A percentile compares a stretch with the other conserved stretches of the same genome.
Conservation (phyloP, 2,888 invertebrate genomes). For the Drosophila infuscata region DNA sequence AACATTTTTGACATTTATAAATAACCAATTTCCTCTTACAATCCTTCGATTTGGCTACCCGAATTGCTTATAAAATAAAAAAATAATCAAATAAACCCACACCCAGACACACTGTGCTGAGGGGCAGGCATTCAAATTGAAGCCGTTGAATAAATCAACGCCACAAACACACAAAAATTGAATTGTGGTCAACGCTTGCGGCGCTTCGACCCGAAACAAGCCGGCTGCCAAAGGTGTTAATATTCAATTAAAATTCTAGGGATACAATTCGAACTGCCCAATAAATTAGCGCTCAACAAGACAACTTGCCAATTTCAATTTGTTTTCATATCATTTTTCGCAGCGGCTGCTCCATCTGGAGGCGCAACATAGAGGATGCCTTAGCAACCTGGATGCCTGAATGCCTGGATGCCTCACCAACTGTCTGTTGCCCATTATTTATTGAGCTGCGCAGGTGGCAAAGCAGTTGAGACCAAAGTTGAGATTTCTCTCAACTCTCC, state of each 20-base stretch:
- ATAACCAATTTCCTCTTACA: conserved; percentile 76
- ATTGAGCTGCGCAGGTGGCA: conserved; percentile 78
- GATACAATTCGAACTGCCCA: conserved; percentile 67
- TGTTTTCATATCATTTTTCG: conserved; percentile 78
- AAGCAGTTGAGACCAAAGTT: conserved; percentile 15
- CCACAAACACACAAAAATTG: conserved; percentile 82
- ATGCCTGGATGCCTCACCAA: background rate
- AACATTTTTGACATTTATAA: conserved; percentile 67
- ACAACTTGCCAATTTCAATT: conserved; percentile 82
- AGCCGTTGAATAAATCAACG: conserved; percentile 80
- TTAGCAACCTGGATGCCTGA: background rate
- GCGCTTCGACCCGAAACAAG: conserved; percentile 59
- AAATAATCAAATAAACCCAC: conserved; percentile 58
- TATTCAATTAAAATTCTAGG: conserved; percentile 85
- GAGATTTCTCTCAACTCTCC: conserved; percentile 8
- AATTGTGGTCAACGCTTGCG: conserved; percentile 72
- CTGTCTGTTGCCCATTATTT: conserved; percentile 59
- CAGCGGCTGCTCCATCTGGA: conserved; percentile 5
- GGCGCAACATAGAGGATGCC: conserved; percentile 1
- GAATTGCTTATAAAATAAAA: conserved; percentile 28
- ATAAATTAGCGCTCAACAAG: conserved; percentile 83
- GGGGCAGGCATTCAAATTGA: conserved; percentile 40
- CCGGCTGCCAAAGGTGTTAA: conserved; percentile 83
- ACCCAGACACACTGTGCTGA: conserved; percentile 39
- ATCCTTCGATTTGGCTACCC: conserved; percentile 54